Evolutionary conservation across 1,140 invertebrate genomes (phyloP), one percentile per base, ranked within the genome.

Genomic region (Colletes gigas): DNA sequence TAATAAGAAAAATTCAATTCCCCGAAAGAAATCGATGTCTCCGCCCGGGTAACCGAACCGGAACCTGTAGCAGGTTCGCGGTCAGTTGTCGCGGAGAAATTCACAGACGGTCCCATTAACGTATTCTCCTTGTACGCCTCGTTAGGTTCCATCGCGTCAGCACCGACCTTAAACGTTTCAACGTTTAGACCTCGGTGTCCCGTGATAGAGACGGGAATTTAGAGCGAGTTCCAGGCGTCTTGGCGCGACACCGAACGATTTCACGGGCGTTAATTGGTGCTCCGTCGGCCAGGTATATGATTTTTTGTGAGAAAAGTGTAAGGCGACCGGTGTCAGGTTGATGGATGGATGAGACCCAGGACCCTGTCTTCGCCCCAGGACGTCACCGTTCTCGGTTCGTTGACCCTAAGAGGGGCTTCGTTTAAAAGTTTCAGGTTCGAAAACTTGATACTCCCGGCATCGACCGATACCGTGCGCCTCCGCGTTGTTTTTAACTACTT

Each of bases 361-460:
- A 17, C 10, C 21, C 19, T 17, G 71, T 39, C 4, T 47, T 39
- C 30, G 1, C 21, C 15, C 3, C 44, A 30, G 44, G 50, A 78
- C 69, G 68, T 78, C 62, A 41, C n/a, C 59, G 86, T 85, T 52
- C 86, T 88, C 87, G 88, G 88, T 91, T 89, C 88, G 87, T 89
- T 88, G 88, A 88, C 83, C 88, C 71, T 9, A 44, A 44, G 30
- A 54, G 55, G 55, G 67, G 47, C 39, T 54, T 75, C 68, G 55
- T 65, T 81, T 70, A 59, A 65, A 65, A 62, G 68, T 78, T 76
- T 68, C 63, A 55, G 68, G 0, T 44, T 47, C 30, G 59, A 54
- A 41, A 70, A 78, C 17, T 69, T 78, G 65, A 50, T 67, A 21
- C 65, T 19, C 1, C 10, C n/a, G 17, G 3, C 57, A 8, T 44